Conservation (phyloP, 1,140 invertebrate species). For the Drosophila biarmipes region DNA sequence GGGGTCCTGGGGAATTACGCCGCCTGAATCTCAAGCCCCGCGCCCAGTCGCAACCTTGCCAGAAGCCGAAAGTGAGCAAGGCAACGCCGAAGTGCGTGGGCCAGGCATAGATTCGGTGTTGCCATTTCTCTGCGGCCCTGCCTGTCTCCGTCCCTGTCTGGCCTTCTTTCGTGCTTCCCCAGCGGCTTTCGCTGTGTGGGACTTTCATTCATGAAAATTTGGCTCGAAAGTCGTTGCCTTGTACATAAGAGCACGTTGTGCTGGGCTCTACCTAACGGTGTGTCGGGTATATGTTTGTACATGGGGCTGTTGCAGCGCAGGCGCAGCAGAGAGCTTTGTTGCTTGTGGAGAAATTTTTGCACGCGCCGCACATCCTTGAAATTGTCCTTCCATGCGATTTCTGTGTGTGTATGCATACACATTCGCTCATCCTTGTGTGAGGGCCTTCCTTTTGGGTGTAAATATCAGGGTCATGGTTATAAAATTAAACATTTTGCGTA, state of each 20-base stretch:
- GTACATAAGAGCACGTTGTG: conserved; percentile 31
- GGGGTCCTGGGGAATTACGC: conserved; percentile 34
- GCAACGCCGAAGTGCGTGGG: conserved; percentile 25
- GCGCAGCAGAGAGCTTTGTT: conserved; percentile 30
- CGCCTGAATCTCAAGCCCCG: background rate
- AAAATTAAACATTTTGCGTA: conserved; percentile 79
- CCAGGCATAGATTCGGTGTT: conserved; percentile 29
- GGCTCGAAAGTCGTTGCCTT: conserved; percentile 42
- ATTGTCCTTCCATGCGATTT: conserved; percentile 49
- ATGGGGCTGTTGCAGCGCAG: conserved; percentile 45
- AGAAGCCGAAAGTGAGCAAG: conserved; percentile 29
- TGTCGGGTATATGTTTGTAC: background rate
- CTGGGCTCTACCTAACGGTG: conserved; percentile 30
- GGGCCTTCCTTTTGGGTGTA: conserved; percentile 49
- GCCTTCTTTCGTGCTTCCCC: conserved; percentile 24
- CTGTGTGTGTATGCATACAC: conserved; percentile 7
- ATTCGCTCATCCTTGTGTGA: conserved; percentile 1
- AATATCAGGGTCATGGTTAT: conserved; percentile 84
- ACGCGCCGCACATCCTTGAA: conserved; percentile 81
- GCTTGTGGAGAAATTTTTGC: conserved; percentile 80
- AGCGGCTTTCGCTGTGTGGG: conserved; percentile 67
- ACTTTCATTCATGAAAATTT: conserved; percentile 84
- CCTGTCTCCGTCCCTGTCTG: background rate
- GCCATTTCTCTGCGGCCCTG: background rate
- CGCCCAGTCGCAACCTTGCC: conserved; percentile 24